Conservation (phyloP, 2,888 invertebrate species). For the Cosmia pyralina region DNA sequence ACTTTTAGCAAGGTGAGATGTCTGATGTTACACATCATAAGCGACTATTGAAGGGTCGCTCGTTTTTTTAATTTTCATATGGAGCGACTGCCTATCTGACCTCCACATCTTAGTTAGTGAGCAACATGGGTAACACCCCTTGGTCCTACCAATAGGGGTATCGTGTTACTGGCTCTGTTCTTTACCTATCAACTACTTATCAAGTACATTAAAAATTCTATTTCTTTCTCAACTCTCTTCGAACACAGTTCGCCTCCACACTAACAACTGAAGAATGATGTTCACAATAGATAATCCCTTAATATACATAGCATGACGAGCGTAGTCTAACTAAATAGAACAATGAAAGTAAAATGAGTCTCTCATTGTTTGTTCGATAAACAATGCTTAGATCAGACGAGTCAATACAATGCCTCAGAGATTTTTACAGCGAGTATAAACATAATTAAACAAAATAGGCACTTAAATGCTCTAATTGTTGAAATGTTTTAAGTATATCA, state of each 20-base stretch:
- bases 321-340: slow-evolving; percentile 54
- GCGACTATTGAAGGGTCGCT: too few relatives aligned
- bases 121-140: not conserved
- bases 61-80: too few relatives aligned
- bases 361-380: slow-evolving; percentile 44
- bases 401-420: slow-evolving; percentile 50
- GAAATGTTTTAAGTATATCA: slow-evolving; percentile 25
- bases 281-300: slow-evolving; percentile 31
- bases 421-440: slow-evolving; percentile 35
- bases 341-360: slow-evolving; percentile 60
- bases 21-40: too few relatives aligned
- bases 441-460: slow-evolving; percentile 36
- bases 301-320: slow-evolving; percentile 37
- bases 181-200: not conserved
- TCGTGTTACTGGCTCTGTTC: too few relatives aligned
- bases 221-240: not conserved
- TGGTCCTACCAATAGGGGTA: not conserved
- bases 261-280: slow-evolving; percentile 30
- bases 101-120: not conserved
- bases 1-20: too few relatives aligned
- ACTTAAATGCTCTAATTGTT: slow-evolving; percentile 36
- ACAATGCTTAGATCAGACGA: slow-evolving; percentile 51
- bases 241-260: not conserved
- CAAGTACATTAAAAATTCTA: not conserved
- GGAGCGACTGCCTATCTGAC: not conserved